Evolutionary conservation across 2,888 invertebrate species (phyloP), one percentile per base, ranked within the genome.

Genomic region (Tyria jacobaeae): DNA sequence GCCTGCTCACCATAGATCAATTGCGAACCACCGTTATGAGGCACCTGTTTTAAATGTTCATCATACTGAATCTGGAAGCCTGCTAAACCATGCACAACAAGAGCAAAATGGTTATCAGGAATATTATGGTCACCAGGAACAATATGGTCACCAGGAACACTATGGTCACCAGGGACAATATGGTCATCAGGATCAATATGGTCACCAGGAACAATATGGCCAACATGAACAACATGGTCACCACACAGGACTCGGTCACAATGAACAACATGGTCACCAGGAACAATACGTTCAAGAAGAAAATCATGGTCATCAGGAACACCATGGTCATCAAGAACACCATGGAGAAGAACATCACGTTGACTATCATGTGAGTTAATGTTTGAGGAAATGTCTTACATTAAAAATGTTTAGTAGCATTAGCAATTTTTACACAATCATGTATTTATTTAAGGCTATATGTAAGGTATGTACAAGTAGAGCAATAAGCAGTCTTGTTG

Each of bases 351-450:
- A 31, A 31, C 27, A 31, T 7, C 27, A 85, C 21, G 66, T 73
- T 27, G 86, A 89, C 47, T 83, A 89, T 57, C 78, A 88, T 57
- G 89, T 88, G 78, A 82, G 86, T 79, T 41, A 7, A 35, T 31
- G 6, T 41, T 41, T 17, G 27, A 27, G 27, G 4, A 41, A 15
- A 17, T 2, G n/a, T n/a, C n/a, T n/a, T n/a, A n/a, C n/a, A n/a
- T n/a, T n/a, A n/a, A n/a, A n/a, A n/a, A n/a, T n/a, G n/a, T n/a
- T n/a, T n/a, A n/a, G n/a, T n/a, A n/a, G n/a, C n/a, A n/a, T n/a
- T n/a, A n/a, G n/a, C n/a, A n/a, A n/a, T n/a, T n/a, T n/a, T n/a
- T n/a, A n/a, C n/a, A n/a, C n/a, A n/a, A n/a, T n/a, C n/a, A n/a
- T n/a, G n/a, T n/a, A n/a, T n/a, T n/a, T n/a, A n/a, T n/a, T n/a